Base-by-base conservation (phyloP, 2,797 vertebrate genomes). In the Leptatherina wallacei region DNA sequence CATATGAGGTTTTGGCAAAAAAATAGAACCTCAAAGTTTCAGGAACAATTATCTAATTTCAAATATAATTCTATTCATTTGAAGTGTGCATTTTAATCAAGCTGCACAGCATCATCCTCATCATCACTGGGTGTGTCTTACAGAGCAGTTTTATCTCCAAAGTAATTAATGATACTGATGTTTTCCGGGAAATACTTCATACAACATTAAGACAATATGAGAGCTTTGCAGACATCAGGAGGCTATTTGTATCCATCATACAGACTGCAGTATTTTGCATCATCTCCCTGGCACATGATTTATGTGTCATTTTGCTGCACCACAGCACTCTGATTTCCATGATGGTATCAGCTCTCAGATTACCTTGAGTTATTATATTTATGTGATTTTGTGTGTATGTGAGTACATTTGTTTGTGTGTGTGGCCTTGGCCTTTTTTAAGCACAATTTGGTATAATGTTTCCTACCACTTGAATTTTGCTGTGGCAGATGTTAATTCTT, bases 161-260 rank as follows among this genome's bases (percentile, higher is more conserved):
- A 38, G 72, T 65, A 44, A 84, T 83, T 51, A 83, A 85, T 81
- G 36, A 30, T 64, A 12, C 18, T 35, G 57, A 10, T 10, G 32
- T 79, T 75, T 72, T 9, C 51, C 36, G 36, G 27, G 22, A 40
- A 61, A 61, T 55, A 60, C 44, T 65, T 56, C 27, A 51, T n/a
- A 18, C 33, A 57, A 60, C 73, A 69, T 58, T 59, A 51, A 75
- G 84, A 89, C 89, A 89, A 84, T 92, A 83, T 3, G 3, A 78
- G 75, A 61, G 63, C 59, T 73, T 82, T 77, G 61, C 73, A 72
- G 77, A 89, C 82, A 88, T 80, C 62, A 75, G 61, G 32, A 36
- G n/a, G 78, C 72, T 76, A 87, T 92, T 92, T 91, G 86, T 91
- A 88, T 83, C 90, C 84, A 80, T 91, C 89, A 84, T 57, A 70